Conservation (phyloP, 2,113 vertebrate species). For the Arothron firmamentum region DNA sequence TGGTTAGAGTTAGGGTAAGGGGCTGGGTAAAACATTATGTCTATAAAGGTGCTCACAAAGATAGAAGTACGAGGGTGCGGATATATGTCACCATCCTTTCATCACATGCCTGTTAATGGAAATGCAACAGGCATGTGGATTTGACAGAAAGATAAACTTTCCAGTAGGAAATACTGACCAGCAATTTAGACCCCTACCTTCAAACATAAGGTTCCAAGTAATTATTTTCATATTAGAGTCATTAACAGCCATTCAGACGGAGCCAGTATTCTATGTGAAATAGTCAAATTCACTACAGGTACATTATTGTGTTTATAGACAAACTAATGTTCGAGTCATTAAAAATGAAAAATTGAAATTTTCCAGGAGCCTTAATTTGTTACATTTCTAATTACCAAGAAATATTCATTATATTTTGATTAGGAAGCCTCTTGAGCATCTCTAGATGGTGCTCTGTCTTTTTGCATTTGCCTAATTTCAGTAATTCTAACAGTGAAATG, state of each 20-base stretch:
- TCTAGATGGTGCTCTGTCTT: background rate
- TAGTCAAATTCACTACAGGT: background rate
- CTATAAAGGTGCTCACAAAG: too few species aligned
- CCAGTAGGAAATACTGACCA: background rate
- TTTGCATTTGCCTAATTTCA: background rate
- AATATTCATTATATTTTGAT: conserved; percentile 14
- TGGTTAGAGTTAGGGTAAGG: too few species aligned
- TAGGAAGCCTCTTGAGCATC: conserved; percentile 1
- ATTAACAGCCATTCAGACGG: conserved; percentile 9
- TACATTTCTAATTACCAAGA: conserved; percentile 13
- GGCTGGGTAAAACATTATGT: too few species aligned
- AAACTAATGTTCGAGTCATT: conserved; percentile 11
- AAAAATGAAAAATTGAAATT: conserved; percentile 7
- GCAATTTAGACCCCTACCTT: background rate
- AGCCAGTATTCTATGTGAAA: conserved; percentile 2
- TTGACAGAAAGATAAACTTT: background rate
- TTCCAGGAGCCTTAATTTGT: conserved; percentile 11
- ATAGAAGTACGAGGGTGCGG: too few species aligned
- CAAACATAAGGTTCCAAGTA: background rate
- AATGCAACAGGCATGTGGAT: conserved; percentile 1
- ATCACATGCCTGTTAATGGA: too few species aligned
- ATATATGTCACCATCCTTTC: background rate
- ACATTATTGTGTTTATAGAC: conserved; percentile 10
- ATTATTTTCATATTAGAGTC: conserved; percentile 17
- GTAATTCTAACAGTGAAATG: background rate